Evolutionary conservation across 2,888 invertebrate species (phyloP), one percentile per base, ranked within the genome.

Genomic region (Eulithis prunata): DNA sequence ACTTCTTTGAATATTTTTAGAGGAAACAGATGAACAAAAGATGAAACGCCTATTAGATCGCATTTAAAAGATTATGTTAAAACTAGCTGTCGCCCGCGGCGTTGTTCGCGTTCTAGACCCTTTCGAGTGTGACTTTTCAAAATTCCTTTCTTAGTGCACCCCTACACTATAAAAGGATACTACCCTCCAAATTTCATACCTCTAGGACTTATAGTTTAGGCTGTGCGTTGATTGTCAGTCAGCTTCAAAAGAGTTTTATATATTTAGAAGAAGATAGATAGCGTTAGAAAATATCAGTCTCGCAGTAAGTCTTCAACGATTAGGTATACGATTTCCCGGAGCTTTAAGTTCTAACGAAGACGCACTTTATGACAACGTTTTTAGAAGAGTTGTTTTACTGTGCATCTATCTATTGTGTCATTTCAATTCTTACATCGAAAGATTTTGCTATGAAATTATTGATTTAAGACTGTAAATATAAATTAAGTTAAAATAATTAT

Each of bases 381-480:
- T 52, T 47, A 57, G 32, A 62, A 66, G 60, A 69, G 69, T 67
- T 64, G 70, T 71, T 64, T 51, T 66, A 57, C 70, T 64, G 64
- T 68, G 71, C 65, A 56, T 62, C 66, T 52, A 13, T 64, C 57
- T 62, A 62, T 51, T 72, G 73, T 74, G 73, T 74, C 73, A 74
- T 74, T 67, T 66, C 57, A 63, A 56, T 59, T 57, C 66, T 66
- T 36, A 64, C 69, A 57, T 61, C 66, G 64, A 65, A 61, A 59
- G 59, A 61, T 62, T 49, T 57, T 61, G 43, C 55, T 62, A 61
- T 57, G 69, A 66, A 66, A 69, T 68, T 69, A 69, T 69, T 71
- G 64, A 63, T 71, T 82, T 91, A 91, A 91, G 90, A 89, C 87
- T 93, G 92, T 93, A 93, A 89, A 93, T 93, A 93, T 85, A 85